Percentiles rank a stretch among this genome's conserved stretches.
Conservation (phyloP, 1,140 invertebrate species). For the Teleopsis dalmanni region DNA sequence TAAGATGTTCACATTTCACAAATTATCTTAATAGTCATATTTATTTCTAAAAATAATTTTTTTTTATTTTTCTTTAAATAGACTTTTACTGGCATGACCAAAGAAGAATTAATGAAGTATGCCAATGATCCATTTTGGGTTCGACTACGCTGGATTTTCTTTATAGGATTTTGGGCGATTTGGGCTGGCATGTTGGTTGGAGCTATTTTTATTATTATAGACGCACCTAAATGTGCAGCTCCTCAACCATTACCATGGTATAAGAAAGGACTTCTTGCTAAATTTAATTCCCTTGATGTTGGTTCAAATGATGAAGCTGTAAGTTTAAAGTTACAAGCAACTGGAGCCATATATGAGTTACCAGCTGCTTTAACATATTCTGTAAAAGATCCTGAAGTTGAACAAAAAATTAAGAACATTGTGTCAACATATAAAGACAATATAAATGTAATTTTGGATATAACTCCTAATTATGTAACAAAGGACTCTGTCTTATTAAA, state of each 20-base stretch:
- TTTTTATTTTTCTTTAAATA: constrained; percentile 17
- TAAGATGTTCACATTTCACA: neutral
- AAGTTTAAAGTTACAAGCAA: constrained; percentile 23
- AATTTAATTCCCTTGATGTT: constrained; percentile 19
- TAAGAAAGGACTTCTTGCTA: constrained; percentile 33
- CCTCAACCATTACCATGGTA: constrained; percentile 61
- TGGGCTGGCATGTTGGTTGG: constrained; percentile 81
- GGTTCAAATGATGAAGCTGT: constrained; percentile 15
- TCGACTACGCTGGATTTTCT: constrained; percentile 73
- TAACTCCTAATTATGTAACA: constrained; percentile 48
- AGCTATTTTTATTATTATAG: constrained; percentile 73
- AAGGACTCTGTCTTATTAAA: constrained; percentile 40
- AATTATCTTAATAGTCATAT: neutral
- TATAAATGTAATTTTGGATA: constrained; percentile 44
- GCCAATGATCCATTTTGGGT: constrained; percentile 91
- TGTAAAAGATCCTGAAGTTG: constrained; percentile 23
- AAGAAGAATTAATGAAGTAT: constrained; percentile 86
- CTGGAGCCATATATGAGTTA: constrained; percentile 39
- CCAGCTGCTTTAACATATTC: constrained; percentile 28
- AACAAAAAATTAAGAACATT: constrained; percentile 28
- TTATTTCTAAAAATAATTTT: neutral
- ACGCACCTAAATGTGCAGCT: constrained; percentile 73
- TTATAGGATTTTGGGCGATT: constrained; percentile 75
- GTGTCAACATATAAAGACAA: constrained; percentile 24
- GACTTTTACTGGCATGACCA: constrained; percentile 73